A percentile compares a stretch with the other conserved stretches of the same genome.
Conservation (phyloP, 2,888 invertebrate genomes). For the Apotomis capreana region DNA sequence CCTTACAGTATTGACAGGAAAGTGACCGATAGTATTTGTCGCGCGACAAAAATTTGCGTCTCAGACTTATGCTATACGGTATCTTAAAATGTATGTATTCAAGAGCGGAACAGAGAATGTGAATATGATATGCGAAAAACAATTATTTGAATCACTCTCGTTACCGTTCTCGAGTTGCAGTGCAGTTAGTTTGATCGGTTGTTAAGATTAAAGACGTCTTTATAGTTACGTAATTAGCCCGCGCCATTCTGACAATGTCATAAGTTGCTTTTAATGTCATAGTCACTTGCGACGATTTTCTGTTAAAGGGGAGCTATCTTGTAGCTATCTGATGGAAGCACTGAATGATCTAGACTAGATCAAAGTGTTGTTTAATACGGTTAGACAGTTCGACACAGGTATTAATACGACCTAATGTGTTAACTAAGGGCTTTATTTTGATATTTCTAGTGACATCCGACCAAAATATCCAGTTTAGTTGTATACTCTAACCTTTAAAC, state of each 20-base stretch:
- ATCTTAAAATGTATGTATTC: no score
- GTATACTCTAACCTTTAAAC: no score
- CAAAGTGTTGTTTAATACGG: not conserved
- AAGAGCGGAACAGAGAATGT: not conserved
- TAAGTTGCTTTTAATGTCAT: not conserved
- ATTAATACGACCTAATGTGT: no score
- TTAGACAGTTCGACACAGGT: no score
- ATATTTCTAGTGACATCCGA: no score
- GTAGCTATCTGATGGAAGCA: not conserved
- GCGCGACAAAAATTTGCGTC: no score
- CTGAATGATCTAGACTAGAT: not conserved
- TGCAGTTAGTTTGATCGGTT: constrained; percentile 8
- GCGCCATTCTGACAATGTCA: not conserved
- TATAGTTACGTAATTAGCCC: constrained; percentile 16
- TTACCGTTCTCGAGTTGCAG: not conserved
- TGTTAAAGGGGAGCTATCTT: not conserved
- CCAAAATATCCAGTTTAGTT: no score
- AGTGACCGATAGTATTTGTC: no score
- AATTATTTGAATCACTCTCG: constrained; percentile 11
- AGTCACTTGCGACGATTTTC: not conserved
- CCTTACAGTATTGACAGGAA: no score
- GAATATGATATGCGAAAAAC: not conserved
- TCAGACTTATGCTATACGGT: no score
- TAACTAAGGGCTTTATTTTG: no score
- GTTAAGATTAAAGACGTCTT: constrained; percentile 26